Evolutionary conservation across 2,797 vertebrate genomes (phyloP).

Genomic region (Triplophysa bombifrons): DNA sequence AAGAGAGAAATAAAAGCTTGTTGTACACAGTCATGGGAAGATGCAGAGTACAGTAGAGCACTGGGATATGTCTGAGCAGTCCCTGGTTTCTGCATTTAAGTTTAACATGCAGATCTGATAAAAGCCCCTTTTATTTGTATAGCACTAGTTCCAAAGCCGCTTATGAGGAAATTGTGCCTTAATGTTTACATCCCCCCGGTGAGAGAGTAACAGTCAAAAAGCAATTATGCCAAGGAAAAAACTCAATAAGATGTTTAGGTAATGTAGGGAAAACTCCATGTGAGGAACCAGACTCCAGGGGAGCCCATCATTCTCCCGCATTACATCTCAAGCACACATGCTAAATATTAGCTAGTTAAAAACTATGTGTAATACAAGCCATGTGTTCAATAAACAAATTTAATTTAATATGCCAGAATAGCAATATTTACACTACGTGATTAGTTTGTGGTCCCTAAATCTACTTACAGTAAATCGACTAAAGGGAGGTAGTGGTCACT

Average conservation of each 20-base stretch:
- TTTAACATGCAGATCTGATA: background rate
- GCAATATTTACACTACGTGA: background rate
- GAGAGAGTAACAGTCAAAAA: background rate
- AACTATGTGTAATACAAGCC: background rate
- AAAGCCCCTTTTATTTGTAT: background rate
- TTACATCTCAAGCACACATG: background rate
- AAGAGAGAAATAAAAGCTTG: conserved; percentile 36
- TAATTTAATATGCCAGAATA: background rate
- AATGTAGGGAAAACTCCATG: background rate
- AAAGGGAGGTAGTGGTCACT: background rate
- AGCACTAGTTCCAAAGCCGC: background rate
- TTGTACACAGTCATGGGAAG: conserved; percentile 10
- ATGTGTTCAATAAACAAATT: background rate
- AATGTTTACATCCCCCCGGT: background rate
- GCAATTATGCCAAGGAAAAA: background rate
- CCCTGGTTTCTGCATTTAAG: background rate
- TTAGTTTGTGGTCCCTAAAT: background rate
- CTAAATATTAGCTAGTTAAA: background rate
- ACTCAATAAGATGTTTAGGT: background rate
- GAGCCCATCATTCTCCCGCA: background rate
- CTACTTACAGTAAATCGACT: too few relatives aligned
- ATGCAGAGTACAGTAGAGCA: background rate
- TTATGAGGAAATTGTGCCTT: background rate
- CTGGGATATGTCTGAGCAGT: background rate
- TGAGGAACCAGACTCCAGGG: background rate